phyloP scores from a whole-genome alignment of 53 echinoderm and acorn worm genomes.

The Antedon mediterranea region DNA sequence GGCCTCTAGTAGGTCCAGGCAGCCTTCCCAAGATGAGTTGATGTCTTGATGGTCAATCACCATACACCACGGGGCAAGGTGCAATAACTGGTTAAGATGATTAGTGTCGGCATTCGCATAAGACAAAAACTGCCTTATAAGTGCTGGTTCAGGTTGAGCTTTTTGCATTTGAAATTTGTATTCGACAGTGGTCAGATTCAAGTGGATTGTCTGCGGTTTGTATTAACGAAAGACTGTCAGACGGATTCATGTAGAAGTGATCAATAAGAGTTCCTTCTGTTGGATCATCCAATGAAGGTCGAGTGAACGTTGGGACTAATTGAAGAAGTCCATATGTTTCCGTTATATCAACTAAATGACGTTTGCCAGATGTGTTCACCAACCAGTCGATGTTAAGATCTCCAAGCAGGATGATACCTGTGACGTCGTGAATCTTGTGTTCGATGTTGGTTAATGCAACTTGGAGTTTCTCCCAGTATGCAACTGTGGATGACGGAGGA shows the following conservation, averaged over 20 bases:
- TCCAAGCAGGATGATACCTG: constrained; percentile 7
- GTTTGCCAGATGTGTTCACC: background rate
- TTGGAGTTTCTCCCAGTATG: too few species aligned
- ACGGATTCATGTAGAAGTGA: constrained; percentile 13
- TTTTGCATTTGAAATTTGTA: too few species aligned
- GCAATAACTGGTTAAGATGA: constrained; percentile 14
- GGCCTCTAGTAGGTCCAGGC: too few species aligned
- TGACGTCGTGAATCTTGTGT: too few species aligned
- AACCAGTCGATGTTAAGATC: constrained; percentile 16
- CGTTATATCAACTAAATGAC: constrained; percentile 2
- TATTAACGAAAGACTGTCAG: background rate
- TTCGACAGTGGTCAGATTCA: too few species aligned
- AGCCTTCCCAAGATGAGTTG: too few species aligned
- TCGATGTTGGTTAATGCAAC: too few species aligned
- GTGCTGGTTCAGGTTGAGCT: constrained; percentile 2
- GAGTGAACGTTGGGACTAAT: constrained; percentile 5
- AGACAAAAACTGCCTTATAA: constrained; percentile 1
- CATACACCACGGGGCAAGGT: constrained; percentile 9
- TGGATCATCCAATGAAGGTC: background rate
- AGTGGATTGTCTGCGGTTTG: too few species aligned
- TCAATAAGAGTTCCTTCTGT: constrained; percentile 14
- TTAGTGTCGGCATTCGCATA: too few species aligned
- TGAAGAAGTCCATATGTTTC: constrained; percentile 2
- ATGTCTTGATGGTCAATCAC: constrained; percentile 10
- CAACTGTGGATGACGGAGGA: too few species aligned